Evolutionary conservation across 2,888 invertebrate species (phyloP).

Genomic region (Himalopsyche kuldschensis): DNA sequence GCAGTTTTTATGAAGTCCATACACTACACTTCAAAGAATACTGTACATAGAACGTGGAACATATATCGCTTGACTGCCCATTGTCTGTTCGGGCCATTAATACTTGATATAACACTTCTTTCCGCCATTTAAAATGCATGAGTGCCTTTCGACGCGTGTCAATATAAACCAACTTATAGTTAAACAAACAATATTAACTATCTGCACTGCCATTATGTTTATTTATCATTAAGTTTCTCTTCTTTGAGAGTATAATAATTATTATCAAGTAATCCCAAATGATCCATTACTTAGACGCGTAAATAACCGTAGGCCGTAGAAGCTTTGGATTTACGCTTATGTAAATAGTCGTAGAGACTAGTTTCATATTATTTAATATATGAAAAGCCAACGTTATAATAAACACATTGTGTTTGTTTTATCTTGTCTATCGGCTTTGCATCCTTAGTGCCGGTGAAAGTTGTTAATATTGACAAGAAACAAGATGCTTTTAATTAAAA

Average conservation of each 20-base stretch:
- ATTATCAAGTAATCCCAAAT: not conserved
- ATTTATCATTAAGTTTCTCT: not conserved
- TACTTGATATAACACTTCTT: no score
- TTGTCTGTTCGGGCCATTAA: no score
- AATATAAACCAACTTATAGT: no score
- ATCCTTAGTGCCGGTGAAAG: not conserved
- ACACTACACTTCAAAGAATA: no score
- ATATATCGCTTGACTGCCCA: no score
- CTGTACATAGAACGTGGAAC: no score
- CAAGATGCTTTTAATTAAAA: no score
- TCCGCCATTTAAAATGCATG: no score
- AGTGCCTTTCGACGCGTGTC: no score
- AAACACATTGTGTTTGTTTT: not conserved
- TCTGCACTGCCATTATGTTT: not conserved
- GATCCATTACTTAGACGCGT: not conserved
- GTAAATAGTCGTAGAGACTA: not conserved
- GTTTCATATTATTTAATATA: not conserved
- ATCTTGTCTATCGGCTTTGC: not conserved
- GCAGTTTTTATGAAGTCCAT: no score
- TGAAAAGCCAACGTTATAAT: not conserved
- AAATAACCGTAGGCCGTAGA: not conserved
- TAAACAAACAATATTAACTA: no score
- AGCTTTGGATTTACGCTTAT: not conserved
- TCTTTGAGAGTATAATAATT: not conserved
- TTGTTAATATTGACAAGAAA: no score